These are phyloP conservation scores for Temnothorax ravouxi DNA, from an alignment of 2,888 invertebrate genomes.

Conservation along the genomic window DNA sequence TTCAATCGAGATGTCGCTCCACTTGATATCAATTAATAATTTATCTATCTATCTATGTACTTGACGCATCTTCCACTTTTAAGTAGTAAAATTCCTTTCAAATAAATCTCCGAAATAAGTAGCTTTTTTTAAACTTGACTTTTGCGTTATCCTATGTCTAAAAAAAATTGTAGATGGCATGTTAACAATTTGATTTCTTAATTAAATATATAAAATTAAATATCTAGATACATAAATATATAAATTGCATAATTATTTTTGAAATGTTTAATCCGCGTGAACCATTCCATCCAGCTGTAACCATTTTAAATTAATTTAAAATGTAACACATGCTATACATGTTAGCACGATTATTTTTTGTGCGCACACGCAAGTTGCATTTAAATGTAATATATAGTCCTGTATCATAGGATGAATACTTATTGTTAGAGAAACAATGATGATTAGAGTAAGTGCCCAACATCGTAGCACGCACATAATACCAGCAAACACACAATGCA, in stretches of 20 bases:
- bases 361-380: conserved; percentile 3
- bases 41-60: background rate
- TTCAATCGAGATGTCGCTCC: background rate
- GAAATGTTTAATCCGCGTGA: background rate
- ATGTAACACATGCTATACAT: background rate
- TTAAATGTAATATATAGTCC: background rate
- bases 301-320: conserved; percentile 7
- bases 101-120: background rate
- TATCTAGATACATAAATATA: background rate
- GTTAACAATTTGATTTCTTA: background rate
- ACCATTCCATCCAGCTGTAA: background rate
- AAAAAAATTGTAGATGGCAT: background rate
- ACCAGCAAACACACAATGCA: conserved; percentile 35
- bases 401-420: conserved; percentile 8
- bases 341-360: background rate
- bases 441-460: conserved; percentile 32
- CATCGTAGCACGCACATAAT: conserved; percentile 30
- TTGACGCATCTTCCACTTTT: background rate
- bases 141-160: background rate
- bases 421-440: conserved; percentile 20
- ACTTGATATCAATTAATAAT: conserved; percentile 25
- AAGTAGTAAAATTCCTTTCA: conserved; percentile 1
- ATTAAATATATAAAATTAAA: conserved; percentile 5
- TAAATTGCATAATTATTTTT: conserved; percentile 15
- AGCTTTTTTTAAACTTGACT: background rate